Percentiles rank a stretch among this genome's conserved stretches.
These are phyloP conservation scores for Columbina picui DNA, from an alignment of 2,113 vertebrate species.

Conservation along the genomic window DNA sequence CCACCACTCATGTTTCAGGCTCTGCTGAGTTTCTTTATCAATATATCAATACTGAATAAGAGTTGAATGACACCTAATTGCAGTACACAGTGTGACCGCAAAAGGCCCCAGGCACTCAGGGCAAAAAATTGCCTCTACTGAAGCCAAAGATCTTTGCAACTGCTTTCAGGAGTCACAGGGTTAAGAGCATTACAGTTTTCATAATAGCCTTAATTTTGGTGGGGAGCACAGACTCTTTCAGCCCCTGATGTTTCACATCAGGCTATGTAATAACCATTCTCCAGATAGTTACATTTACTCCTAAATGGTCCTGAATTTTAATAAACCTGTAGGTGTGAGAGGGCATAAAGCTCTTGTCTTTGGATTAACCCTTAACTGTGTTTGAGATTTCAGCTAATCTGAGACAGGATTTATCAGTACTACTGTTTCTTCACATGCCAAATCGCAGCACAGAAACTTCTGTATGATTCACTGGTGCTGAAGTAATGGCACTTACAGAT, in stretches of 20 bases:
- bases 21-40: slow-evolving; percentile 18
- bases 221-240: not conserved
- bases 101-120: not conserved
- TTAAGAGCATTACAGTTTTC: not conserved
- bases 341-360: not conserved
- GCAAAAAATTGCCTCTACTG: not conserved
- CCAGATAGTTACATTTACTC: not conserved
- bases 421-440: not conserved
- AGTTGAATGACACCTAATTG: slow-evolving; percentile 17
- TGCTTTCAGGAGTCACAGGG: not conserved
- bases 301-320: slow-evolving; percentile 31
- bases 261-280: not conserved
- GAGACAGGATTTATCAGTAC: not conserved
- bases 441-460: not conserved
- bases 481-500: not conserved
- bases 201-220: not conserved
- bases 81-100: not conserved
- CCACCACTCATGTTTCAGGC: not conserved
- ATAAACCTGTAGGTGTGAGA: not conserved
- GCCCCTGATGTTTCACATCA: slow-evolving; percentile 4
- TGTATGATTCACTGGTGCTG: not conserved
- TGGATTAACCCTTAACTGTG: not conserved
- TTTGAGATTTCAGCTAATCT: not conserved
- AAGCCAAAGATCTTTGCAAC: not conserved
- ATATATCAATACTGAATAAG: not conserved